Evolutionary conservation across 2,888 invertebrate genomes (phyloP).

Genomic region (Eupelmus urozonus): DNA sequence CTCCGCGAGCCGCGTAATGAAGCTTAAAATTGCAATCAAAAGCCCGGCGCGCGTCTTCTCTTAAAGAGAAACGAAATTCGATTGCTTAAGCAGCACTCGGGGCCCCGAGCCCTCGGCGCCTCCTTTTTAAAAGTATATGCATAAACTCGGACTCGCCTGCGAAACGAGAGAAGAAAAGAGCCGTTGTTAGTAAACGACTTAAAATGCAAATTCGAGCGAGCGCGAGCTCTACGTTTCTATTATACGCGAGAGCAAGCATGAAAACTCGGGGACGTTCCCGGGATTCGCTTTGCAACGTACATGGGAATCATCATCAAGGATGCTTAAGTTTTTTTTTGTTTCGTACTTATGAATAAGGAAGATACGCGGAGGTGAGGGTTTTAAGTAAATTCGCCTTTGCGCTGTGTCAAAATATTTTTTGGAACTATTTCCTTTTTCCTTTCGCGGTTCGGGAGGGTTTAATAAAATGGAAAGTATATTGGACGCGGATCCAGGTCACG

Average conservation of each 20-base stretch:
- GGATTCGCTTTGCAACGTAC: too few relatives aligned
- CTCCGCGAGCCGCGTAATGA: neutral
- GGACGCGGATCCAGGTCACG: too few relatives aligned
- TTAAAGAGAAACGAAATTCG: slow-evolving; percentile 19
- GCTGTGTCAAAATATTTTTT: too few relatives aligned
- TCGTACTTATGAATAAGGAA: neutral
- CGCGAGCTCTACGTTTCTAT: slow-evolving; percentile 35
- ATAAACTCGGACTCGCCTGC: slow-evolving; percentile 63
- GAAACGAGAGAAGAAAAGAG: slow-evolving; percentile 61
- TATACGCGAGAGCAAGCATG: slow-evolving; percentile 18
- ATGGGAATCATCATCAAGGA: neutral
- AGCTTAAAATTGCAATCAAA: slow-evolving; percentile 17
- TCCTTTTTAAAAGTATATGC: slow-evolving; percentile 57
- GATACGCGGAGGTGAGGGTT: too few relatives aligned
- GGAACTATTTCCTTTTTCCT: too few relatives aligned
- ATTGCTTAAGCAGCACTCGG: neutral
- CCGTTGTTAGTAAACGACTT: slow-evolving; percentile 58
- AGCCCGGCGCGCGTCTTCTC: too few relatives aligned
- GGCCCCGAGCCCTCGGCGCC: neutral
- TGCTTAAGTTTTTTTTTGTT: too few relatives aligned
- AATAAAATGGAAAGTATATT: too few relatives aligned
- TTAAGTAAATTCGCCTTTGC: too few relatives aligned
- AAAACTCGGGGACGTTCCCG: slow-evolving; percentile 17
- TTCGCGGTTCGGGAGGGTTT: too few relatives aligned
- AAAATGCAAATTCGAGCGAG: slow-evolving; percentile 57